A percentile compares a stretch with the other conserved stretches of the same genome.
These are phyloP conservation scores for Calycopis cecrops DNA, from an alignment of 1,140 invertebrate genomes.

Conservation along the genomic window DNA sequence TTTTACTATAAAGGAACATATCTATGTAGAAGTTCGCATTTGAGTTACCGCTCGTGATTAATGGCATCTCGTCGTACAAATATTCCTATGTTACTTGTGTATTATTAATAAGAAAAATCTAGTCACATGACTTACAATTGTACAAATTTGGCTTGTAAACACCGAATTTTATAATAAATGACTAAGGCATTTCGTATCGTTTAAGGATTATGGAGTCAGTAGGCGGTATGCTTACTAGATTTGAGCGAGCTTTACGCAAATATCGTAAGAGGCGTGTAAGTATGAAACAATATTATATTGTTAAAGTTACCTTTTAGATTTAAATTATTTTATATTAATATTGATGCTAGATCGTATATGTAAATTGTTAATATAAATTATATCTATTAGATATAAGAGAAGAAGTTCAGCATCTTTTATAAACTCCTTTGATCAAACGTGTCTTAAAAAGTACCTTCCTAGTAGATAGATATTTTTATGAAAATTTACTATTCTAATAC, in stretches of 20 bases:
- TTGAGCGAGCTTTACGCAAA: conserved; percentile 13
- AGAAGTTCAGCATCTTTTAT: conserved; percentile 69
- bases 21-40: conserved; percentile 70
- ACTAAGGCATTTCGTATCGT: conserved; percentile 42
- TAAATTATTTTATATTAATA: conserved; percentile 66
- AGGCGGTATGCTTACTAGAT: not conserved
- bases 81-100: conserved; percentile 74
- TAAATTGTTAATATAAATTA: conserved; percentile 60
- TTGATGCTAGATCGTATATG: conserved; percentile 57
- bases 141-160: conserved; percentile 63
- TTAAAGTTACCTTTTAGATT: conserved; percentile 72
- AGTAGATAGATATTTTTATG: conserved; percentile 41
- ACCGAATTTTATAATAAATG: conserved; percentile 60
- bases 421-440: conserved; percentile 52
- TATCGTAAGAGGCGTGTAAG: conserved; percentile 5
- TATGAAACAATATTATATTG: conserved; percentile 32
- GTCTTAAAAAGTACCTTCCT: conserved; percentile 71
- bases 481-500: conserved; percentile 16
- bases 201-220: conserved; percentile 12
- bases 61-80: conserved; percentile 75
- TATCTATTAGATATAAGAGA: conserved; percentile 38
- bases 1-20: conserved; percentile 55
- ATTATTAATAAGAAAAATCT: conserved; percentile 71
- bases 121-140: conserved; percentile 73
- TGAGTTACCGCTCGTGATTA: conserved; percentile 74